phyloP scores from a whole-genome alignment of 2,113 vertebrate genomes.

The Brachyhypopomus occidentalis region DNA sequence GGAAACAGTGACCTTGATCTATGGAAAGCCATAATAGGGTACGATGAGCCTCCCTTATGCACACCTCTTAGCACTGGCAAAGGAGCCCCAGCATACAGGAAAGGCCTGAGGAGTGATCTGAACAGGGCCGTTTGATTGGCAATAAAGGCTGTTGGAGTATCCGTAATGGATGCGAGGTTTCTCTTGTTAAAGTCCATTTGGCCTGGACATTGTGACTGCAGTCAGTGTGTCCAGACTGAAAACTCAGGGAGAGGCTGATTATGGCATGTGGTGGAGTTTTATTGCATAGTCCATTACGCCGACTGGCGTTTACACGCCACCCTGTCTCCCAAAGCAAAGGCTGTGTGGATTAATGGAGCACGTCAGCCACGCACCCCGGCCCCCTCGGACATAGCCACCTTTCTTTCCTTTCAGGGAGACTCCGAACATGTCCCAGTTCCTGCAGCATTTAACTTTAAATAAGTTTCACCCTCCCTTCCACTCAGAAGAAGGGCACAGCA shows the following conservation, averaged over 20 bases:
- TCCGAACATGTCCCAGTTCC: conserved; percentile 69
- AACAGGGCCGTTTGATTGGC: conserved; percentile 69
- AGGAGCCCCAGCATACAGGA: conserved; percentile 57
- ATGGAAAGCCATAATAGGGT: conserved; percentile 58
- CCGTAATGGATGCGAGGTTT: conserved; percentile 70
- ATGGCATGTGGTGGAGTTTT: conserved; percentile 62
- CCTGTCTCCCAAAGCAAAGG: conserved; percentile 67
- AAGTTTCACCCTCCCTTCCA: conserved; percentile 63
- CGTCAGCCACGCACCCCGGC: conserved; percentile 46
- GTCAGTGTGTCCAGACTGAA: conserved; percentile 70
- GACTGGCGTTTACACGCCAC: conserved; percentile 62
- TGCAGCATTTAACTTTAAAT: conserved; percentile 73
- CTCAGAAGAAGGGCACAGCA: conserved; percentile 39
- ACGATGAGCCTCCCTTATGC: conserved; percentile 53
- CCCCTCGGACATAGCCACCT: conserved; percentile 47
- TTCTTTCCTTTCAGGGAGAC: conserved; percentile 47
- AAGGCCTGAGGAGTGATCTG: conserved; percentile 69
- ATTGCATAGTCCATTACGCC: conserved; percentile 74
- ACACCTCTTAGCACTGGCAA: conserved; percentile 48
- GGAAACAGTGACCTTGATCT: conserved; percentile 67
- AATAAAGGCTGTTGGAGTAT: conserved; percentile 73
- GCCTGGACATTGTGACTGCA: conserved; percentile 66
- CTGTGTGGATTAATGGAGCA: conserved; percentile 64
- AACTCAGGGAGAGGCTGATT: conserved; percentile 71
- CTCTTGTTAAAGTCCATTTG: conserved; percentile 64